Percentiles rank a stretch among this genome's conserved stretches.
phyloP scores from a whole-genome alignment of 1,140 invertebrate genomes.

The Amyelois transitella region DNA sequence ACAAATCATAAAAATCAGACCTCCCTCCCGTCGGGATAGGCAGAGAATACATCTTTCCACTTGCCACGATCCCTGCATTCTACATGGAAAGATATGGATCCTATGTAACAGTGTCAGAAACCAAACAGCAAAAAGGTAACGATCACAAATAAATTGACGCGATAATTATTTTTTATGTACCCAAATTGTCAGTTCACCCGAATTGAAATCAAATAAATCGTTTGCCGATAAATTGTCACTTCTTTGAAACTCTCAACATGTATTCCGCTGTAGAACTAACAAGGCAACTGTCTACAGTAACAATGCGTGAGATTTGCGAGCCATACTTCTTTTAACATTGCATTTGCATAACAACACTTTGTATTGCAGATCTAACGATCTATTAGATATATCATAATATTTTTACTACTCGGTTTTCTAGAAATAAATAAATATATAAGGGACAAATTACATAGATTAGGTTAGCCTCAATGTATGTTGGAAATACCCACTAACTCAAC shows the following conservation, averaged over 20 bases:
- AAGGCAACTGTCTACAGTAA: background rate
- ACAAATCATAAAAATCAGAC: too few species aligned
- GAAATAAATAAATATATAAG: too few species aligned
- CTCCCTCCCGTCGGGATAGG: too few species aligned
- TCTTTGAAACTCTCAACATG: background rate
- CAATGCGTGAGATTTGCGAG: constrained; percentile 30
- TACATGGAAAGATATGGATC: too few species aligned
- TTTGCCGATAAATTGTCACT: background rate
- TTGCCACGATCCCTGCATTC: too few species aligned
- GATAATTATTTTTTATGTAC: background rate
- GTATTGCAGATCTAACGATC: constrained; percentile 7
- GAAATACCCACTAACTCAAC: too few species aligned
- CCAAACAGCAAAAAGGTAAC: background rate
- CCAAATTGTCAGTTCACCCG: background rate
- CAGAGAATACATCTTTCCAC: too few species aligned
- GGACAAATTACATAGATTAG: too few species aligned
- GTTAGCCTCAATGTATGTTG: too few species aligned
- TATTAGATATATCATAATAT: background rate
- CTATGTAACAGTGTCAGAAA: too few species aligned
- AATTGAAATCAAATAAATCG: background rate
- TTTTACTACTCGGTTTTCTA: too few species aligned
- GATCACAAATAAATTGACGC: too few species aligned
- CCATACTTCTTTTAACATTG: constrained; percentile 14
- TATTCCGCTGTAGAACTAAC: background rate
- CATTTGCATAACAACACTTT: constrained; percentile 20